A percentile compares a stretch with the other conserved stretches of the same genome.
These are phyloP conservation scores for Lagorchestes hirsutus DNA, from an alignment of 2,797 vertebrate genomes.

Conservation along the genomic window DNA sequence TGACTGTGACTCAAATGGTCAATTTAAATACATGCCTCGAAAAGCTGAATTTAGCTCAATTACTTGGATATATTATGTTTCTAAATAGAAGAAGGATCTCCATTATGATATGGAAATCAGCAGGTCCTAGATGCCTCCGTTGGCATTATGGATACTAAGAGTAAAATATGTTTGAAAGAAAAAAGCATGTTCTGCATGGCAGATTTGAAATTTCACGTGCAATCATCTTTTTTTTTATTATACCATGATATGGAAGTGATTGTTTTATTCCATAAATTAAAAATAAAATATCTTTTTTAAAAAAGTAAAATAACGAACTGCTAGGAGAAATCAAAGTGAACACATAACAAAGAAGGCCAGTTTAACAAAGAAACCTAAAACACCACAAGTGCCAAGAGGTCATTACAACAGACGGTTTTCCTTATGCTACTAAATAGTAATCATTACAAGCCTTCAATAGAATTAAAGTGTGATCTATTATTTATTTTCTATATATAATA, in stretches of 20 bases:
- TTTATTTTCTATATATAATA: background rate
- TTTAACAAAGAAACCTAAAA: background rate
- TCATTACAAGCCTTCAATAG: background rate
- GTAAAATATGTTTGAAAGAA: background rate
- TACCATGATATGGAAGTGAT: background rate
- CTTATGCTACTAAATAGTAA: conserved; percentile 8
- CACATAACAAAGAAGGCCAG: background rate
- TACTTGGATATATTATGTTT: background rate
- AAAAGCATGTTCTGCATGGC: background rate
- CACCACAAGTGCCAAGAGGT: background rate
- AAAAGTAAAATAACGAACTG: background rate
- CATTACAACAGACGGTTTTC: background rate
- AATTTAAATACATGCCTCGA: background rate
- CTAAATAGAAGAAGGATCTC: background rate
- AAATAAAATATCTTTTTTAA: background rate
- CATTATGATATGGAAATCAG: background rate
- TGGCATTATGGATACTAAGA: background rate
- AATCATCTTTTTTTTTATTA: background rate
- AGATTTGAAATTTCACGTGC: background rate
- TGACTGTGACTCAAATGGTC: background rate
- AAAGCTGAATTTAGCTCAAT: background rate
- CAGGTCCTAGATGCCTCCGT: background rate
- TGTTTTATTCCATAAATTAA: background rate
- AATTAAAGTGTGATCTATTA: conserved; percentile 14
- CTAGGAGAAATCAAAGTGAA: conserved; percentile 20